A percentile compares a stretch with the other conserved stretches of the same genome.
Conservation (phyloP, 2,888 invertebrate species). For the Amorpha juglandis region DNA sequence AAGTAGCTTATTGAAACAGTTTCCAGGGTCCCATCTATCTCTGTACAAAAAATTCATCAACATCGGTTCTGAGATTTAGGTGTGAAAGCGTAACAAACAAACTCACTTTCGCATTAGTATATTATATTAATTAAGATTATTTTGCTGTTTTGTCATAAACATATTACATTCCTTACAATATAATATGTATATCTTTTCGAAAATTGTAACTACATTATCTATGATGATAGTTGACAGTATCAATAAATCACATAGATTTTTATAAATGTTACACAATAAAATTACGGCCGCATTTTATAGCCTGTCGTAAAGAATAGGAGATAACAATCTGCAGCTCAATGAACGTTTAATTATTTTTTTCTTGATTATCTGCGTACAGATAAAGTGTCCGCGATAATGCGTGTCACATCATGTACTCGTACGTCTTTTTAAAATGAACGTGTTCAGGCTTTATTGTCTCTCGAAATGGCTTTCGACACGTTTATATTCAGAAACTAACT, state of each 20-base stretch:
- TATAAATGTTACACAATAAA: slow-evolving; percentile 19
- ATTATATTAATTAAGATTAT: too few species aligned
- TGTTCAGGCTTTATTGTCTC: not conserved
- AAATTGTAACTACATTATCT: not conserved
- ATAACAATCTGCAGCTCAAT: slow-evolving; percentile 19
- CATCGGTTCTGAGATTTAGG: too few species aligned
- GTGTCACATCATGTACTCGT: slow-evolving; percentile 3
- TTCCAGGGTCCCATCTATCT: too few species aligned
- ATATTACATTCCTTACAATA: too few species aligned
- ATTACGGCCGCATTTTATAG: slow-evolving; percentile 16
- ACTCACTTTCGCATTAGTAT: too few species aligned
- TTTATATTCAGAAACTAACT: not conserved
- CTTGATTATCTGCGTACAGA: slow-evolving; percentile 30
- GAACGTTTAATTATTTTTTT: slow-evolving; percentile 27
- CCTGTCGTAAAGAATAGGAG: slow-evolving; percentile 12
- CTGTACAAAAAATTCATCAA: too few species aligned
- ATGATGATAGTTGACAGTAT: not conserved
- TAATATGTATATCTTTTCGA: too few species aligned
- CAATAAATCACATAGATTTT: slow-evolving; percentile 26
- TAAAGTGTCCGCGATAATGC: slow-evolving; percentile 19
- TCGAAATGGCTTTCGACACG: slow-evolving; percentile 10
- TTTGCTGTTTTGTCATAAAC: not conserved
- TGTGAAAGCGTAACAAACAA: too few species aligned
- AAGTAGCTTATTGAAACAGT: too few species aligned
- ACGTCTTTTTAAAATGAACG: not conserved